Evolutionary conservation across 1,140 invertebrate genomes (phyloP).

Genomic region (Pinna nobilis): DNA sequence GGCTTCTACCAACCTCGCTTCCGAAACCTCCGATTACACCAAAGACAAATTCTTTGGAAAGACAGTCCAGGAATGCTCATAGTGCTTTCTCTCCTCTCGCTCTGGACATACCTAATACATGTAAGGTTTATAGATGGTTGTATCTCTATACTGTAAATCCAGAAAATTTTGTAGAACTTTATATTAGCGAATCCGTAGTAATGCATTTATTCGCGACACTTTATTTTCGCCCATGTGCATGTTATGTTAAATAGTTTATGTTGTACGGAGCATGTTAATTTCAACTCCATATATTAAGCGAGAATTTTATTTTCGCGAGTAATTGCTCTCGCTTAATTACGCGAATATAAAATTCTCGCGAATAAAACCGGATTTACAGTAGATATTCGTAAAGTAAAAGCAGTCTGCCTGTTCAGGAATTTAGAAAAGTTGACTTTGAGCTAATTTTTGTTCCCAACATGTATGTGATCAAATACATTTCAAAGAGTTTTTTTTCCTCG

Average conservation of each 20-base stretch:
- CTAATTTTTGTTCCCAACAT: no score
- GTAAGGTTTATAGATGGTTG: conserved; percentile 15
- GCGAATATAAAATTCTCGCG: no score
- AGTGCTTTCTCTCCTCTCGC: conserved; percentile 43
- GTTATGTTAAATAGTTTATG: neutral
- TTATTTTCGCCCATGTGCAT: neutral
- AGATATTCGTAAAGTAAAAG: no score
- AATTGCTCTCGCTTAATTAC: neutral
- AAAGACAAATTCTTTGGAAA: conserved; percentile 32
- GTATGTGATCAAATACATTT: no score
- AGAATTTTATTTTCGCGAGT: neutral
- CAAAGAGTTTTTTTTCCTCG: no score
- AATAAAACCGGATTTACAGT: no score
- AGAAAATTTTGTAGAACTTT: no score
- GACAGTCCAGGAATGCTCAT: neutral
- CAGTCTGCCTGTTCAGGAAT: no score
- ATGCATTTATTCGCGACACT: neutral
- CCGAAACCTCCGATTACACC: conserved; percentile 48
- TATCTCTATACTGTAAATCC: conserved; percentile 9
- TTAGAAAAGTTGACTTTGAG: no score
- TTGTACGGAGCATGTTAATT: conserved; percentile 1
- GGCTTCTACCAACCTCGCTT: conserved; percentile 38
- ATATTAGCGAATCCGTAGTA: no score
- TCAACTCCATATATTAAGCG: neutral
- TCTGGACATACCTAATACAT: conserved; percentile 63